phyloP scores from a whole-genome alignment of 2,888 invertebrate genomes.

The Dicyrtomina minuta region DNA sequence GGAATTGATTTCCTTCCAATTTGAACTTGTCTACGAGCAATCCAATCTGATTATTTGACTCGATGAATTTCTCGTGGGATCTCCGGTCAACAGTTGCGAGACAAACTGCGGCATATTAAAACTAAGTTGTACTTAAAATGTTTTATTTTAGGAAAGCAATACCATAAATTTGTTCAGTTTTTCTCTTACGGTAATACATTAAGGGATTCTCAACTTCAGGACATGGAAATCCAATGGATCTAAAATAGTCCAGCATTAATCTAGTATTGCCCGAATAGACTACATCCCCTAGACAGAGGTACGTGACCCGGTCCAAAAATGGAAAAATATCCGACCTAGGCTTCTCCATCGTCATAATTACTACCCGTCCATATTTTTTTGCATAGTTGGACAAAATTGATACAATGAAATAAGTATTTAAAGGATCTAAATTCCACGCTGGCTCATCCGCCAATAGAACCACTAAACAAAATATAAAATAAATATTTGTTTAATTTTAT shows the following conservation, averaged over 20 bases:
- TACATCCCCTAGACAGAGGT: slow-evolving; percentile 85
- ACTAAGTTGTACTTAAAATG: slow-evolving; percentile 19
- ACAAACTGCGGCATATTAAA: slow-evolving; percentile 68
- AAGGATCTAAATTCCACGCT: slow-evolving; percentile 88
- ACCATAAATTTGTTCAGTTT: too few species aligned
- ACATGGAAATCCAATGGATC: slow-evolving; percentile 92
- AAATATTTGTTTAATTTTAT: background rate
- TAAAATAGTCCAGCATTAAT: slow-evolving; percentile 91
- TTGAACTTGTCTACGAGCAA: slow-evolving; percentile 89
- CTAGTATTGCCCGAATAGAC: slow-evolving; percentile 89
- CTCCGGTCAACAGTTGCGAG: slow-evolving; percentile 74
- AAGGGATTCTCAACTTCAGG: slow-evolving; percentile 94
- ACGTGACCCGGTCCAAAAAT: slow-evolving; percentile 86
- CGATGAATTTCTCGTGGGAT: slow-evolving; percentile 86
- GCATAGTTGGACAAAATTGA: slow-evolving; percentile 85
- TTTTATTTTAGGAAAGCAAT: background rate
- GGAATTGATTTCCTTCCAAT: slow-evolving; percentile 74
- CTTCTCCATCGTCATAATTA: slow-evolving; percentile 84
- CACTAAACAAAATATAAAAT: too few species aligned
- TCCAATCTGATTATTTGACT: slow-evolving; percentile 90
- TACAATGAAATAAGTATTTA: slow-evolving; percentile 91
- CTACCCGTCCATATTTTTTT: slow-evolving; percentile 86
- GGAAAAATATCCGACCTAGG: slow-evolving; percentile 94
- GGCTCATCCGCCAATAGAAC: slow-evolving; percentile 89
- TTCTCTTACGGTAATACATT: slow-evolving; percentile 89